These are phyloP conservation scores for Coccyzus lansbergi DNA, from an alignment of 2,797 vertebrate genomes.

Conservation along the genomic window DNA sequence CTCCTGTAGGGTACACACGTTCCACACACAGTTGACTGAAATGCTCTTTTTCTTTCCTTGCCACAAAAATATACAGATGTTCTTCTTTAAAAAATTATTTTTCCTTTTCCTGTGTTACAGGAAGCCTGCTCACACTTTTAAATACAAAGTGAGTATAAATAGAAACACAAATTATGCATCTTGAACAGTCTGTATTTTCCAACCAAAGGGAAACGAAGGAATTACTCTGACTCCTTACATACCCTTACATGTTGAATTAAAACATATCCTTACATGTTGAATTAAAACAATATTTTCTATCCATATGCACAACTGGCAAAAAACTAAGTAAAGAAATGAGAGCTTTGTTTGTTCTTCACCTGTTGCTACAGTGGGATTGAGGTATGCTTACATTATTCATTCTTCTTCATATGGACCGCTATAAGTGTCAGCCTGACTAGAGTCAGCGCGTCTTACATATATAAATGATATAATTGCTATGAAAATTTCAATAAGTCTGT, in stretches of 20 bases:
- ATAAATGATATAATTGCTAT: slow-evolving; percentile 29
- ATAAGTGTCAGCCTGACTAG: slow-evolving; percentile 2
- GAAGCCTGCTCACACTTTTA: slow-evolving; percentile 75
- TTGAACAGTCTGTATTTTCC: slow-evolving; percentile 74
- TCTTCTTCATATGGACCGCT: background rate
- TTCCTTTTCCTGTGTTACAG: slow-evolving; percentile 73
- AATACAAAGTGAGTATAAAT: slow-evolving; percentile 77
- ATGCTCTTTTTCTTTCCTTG: slow-evolving; percentile 12
- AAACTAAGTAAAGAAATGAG: background rate
- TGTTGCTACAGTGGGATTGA: background rate
- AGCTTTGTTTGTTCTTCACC: background rate
- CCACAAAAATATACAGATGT: slow-evolving; percentile 71
- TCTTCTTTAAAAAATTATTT: slow-evolving; percentile 49
- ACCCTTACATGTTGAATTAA: background rate
- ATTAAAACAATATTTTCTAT: background rate
- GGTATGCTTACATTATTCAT: background rate
- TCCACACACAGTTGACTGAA: slow-evolving; percentile 60
- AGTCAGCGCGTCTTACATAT: background rate
- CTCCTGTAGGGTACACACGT: slow-evolving; percentile 53
- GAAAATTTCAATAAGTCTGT: slow-evolving; percentile 45
- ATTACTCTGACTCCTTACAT: slow-evolving; percentile 41
- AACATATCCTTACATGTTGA: background rate
- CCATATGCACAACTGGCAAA: background rate
- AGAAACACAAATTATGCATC: slow-evolving; percentile 76
- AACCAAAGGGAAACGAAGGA: slow-evolving; percentile 67